These are phyloP conservation scores for Listrodromus nycthemerus DNA, from an alignment of 2,888 invertebrate genomes.

Conservation along the genomic window DNA sequence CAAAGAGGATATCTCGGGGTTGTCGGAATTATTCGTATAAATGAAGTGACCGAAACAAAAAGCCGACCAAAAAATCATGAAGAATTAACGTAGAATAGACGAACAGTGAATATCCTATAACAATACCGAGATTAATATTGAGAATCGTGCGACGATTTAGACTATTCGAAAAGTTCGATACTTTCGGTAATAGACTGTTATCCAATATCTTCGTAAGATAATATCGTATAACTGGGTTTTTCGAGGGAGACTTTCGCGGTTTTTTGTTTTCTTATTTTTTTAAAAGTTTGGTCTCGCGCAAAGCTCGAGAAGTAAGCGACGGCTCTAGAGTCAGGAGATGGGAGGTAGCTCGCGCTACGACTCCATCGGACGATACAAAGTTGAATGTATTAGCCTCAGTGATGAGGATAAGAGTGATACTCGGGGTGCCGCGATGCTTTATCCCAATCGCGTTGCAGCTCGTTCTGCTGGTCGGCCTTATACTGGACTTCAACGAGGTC, in stretches of 20 bases:
- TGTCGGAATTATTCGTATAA: background rate
- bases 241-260: background rate
- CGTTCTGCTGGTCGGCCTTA: conserved; percentile 69
- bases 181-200: too few relatives aligned
- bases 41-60: background rate
- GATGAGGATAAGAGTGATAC: conserved; percentile 73
- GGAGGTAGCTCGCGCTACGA: conserved; percentile 66
- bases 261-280: too few relatives aligned
- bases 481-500: conserved; percentile 57
- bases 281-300: conserved; percentile 12
- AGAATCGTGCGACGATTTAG: background rate
- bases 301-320: conserved; percentile 6
- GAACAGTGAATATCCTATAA: background rate
- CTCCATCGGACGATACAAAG: conserved; percentile 65
- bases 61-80: background rate
- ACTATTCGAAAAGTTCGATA: background rate
- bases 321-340: conserved; percentile 65
- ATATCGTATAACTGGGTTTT: background rate
- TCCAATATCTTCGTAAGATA: background rate
- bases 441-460: conserved; percentile 69
- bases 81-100: background rate
- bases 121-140: background rate
- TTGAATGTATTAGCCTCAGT: conserved; percentile 76
- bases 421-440: conserved; percentile 53
- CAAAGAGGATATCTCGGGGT: background rate